phyloP scores from a whole-genome alignment of 2,797 vertebrate species.

The Cyprinella venusta region DNA sequence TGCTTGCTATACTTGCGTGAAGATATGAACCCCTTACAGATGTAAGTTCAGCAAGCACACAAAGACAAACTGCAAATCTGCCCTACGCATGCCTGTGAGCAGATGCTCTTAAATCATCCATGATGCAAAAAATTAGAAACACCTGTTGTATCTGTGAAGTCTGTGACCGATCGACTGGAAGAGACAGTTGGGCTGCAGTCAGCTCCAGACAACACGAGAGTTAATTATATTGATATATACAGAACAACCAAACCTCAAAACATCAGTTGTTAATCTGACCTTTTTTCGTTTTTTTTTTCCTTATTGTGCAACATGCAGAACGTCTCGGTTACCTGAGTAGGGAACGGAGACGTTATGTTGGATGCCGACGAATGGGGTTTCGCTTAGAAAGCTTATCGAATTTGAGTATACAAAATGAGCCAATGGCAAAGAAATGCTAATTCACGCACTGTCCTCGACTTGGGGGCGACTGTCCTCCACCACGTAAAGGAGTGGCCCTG shows the following conservation, averaged over 20 bases:
- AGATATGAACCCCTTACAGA: neutral
- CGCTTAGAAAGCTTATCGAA: no score
- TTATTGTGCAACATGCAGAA: neutral
- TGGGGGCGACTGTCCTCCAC: no score
- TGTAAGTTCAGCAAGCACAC: slow-evolving; percentile 54
- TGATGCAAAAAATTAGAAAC: slow-evolving; percentile 35
- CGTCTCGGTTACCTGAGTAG: no score
- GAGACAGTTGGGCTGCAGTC: neutral
- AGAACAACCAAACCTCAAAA: neutral
- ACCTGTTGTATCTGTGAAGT: slow-evolving; percentile 17
- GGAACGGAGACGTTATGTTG: no score
- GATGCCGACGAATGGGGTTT: no score
- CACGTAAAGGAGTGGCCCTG: no score
- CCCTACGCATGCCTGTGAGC: neutral
- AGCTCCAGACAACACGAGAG: neutral
- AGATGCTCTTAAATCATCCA: slow-evolving; percentile 22
- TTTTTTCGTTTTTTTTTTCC: neutral
- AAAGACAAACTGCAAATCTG: slow-evolving; percentile 53
- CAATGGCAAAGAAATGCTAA: no score
- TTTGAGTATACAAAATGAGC: no score
- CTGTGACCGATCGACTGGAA: slow-evolving; percentile 8
- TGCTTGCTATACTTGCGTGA: neutral
- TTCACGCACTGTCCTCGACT: no score
- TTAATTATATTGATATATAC: neutral
- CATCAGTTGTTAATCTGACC: neutral